phyloP scores from a whole-genome alignment of 2,888 invertebrate genomes.

The Lutraria lutraria region DNA sequence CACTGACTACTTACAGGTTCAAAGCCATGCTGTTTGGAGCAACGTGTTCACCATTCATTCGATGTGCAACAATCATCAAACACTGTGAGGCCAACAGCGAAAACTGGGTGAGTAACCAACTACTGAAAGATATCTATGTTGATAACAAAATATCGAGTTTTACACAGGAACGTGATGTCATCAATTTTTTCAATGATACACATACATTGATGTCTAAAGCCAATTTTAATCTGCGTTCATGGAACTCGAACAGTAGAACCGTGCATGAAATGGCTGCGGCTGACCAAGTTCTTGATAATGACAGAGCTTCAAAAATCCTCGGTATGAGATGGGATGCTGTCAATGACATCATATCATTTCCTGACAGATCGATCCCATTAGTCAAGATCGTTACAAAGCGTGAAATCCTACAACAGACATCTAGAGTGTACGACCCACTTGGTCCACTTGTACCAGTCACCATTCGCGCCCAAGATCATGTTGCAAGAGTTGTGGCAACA shows the following conservation, averaged over 20 bases:
- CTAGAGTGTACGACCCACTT: conserved; percentile 48
- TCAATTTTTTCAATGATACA: conserved; percentile 36
- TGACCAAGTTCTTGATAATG: not conserved
- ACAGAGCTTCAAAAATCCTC: not conserved
- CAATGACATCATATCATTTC: not conserved
- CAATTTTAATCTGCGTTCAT: conserved; percentile 58
- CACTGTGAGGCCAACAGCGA: conserved; percentile 35
- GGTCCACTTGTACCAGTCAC: conserved; percentile 47
- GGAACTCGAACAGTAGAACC: conserved; percentile 43
- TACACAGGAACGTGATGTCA: not conserved
- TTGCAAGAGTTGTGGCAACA: no score
- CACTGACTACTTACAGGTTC: conserved; percentile 45
- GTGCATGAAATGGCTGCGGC: conserved; percentile 15
- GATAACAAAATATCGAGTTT: conserved; percentile 28
- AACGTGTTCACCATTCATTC: no score
- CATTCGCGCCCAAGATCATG: conserved; percentile 47
- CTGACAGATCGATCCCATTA: not conserved
- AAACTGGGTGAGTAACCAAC: not conserved
- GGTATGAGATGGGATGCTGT: conserved; percentile 17
- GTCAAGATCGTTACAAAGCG: conserved; percentile 27
- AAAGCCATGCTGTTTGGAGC: conserved; percentile 60
- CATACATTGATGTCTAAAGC: conserved; percentile 26
- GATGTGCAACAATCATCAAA: conserved; percentile 51
- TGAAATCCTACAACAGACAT: conserved; percentile 38
- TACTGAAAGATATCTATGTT: not conserved